Base-by-base conservation (phyloP, 2,797 vertebrate genomes). In the Parambassis ranga region DNA sequence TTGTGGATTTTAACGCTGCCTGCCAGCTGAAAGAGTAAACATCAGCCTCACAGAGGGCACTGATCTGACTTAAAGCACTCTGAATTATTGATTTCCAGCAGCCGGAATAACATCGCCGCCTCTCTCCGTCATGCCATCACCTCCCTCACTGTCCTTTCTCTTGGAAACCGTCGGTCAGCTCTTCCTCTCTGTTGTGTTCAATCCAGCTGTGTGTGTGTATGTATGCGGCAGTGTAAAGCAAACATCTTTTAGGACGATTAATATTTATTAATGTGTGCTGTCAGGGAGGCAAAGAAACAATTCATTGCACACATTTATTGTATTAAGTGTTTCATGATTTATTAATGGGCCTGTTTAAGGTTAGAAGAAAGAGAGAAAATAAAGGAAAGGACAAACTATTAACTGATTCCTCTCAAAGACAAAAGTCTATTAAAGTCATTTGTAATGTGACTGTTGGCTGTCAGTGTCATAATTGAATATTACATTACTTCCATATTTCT, bases 201-300 rank as follows among this genome's bases (percentile, higher is more conserved):
- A 19, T 24, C 15, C 2, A 6, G 18, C 6, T 46, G 7, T 36
- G 3, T 41, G 9, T 18, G 27, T 2, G 16, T 16, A 28, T 23
- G 28, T 22, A 1, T 13, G 44, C 16, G 32, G 13, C 51, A 39
- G 57, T 66, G 44, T 51, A 50, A 71, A 71, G 75, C 74, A 63
- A 69, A 72, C 51, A 68, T 73, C 63, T 76, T 84, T 79, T 27
- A 50, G 56, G 22, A 79, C 53, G 82, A 87, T 92, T 89, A 91
- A 92, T 91, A 90, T 91, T 90, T 87, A 90, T 91, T 89, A 91
- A 86, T 79, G 77, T 57, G 62, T 65, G 73, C 85, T 85, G 83
- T 88, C 87, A 87, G 49, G 23, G 78, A 74, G 41, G 75, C 77
- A 68, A 43, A 73, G 87, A 82, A 85, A 85, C 79, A 84, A 87